A percentile compares a stretch with the other conserved stretches of the same genome.
phyloP scores from a whole-genome alignment of 2,113 vertebrate genomes.

The Dicaeum eximium region DNA sequence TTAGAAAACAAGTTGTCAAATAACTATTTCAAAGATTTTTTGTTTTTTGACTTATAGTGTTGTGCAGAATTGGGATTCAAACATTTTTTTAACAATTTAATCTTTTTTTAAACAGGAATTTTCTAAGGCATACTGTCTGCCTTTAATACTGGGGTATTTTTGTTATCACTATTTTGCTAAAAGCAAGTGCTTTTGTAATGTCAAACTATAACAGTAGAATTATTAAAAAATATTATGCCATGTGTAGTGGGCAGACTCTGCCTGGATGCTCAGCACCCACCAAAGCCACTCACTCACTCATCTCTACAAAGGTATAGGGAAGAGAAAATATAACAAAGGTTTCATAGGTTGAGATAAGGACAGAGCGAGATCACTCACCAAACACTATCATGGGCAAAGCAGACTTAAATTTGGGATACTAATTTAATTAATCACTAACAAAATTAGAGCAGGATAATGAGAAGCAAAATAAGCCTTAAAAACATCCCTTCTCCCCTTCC shows the following conservation, averaged over 20 bases:
- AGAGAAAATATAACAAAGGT: background rate
- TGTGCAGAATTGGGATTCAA: background rate
- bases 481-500: fast-evolving
- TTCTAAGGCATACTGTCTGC: background rate
- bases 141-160: background rate
- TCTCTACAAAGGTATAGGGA: background rate
- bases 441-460: background rate
- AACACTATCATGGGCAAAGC: background rate
- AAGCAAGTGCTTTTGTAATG: background rate
- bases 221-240: background rate
- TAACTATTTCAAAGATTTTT: background rate
- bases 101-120: background rate
- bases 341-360: background rate
- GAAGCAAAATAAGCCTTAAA: background rate
- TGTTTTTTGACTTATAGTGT: background rate
- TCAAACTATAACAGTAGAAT: background rate
- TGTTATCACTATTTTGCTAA: background rate
- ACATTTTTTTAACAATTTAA: background rate
- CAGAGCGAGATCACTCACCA: background rate
- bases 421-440: background rate
- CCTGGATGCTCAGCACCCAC: background rate
- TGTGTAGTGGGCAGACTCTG: fast-evolving
- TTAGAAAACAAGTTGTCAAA: background rate
- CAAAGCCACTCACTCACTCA: background rate
- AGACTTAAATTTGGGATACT: background rate